Percentiles rank a stretch among this genome's conserved stretches.
These are phyloP conservation scores for Rhyacichthys aspro DNA, from an alignment of 2,797 vertebrate genomes.

Conservation along the genomic window DNA sequence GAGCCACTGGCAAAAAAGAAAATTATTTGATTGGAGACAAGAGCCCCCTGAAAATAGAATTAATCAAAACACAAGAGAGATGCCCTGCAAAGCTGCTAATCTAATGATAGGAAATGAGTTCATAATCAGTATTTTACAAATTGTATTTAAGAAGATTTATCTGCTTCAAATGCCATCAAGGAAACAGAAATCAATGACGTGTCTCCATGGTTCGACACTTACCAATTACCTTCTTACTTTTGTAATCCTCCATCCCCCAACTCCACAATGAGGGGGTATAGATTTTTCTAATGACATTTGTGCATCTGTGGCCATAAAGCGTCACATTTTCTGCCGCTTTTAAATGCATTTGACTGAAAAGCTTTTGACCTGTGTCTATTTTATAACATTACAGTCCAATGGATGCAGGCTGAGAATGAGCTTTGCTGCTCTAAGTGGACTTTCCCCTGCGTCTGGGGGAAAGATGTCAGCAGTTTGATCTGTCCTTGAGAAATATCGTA, in stretches of 20 bases:
- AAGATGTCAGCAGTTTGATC: constrained; percentile 17
- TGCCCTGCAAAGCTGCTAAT: constrained; percentile 30
- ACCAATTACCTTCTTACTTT: constrained; percentile 19
- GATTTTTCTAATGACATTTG: constrained; percentile 6
- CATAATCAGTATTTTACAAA: constrained; percentile 58
- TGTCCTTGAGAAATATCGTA: constrained; percentile 8
- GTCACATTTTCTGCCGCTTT: neutral
- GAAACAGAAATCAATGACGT: constrained; percentile 36
- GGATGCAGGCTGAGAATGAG: neutral
- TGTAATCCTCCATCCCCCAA: constrained; percentile 6
- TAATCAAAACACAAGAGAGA: constrained; percentile 42
- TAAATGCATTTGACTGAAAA: neutral
- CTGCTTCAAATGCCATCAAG: constrained; percentile 48
- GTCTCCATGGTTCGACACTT: constrained; percentile 7
- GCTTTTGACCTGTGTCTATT: constrained; percentile 3
- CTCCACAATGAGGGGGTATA: constrained; percentile 8
- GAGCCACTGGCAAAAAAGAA: constrained; percentile 25
- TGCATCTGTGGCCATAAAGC: neutral
- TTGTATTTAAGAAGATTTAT: constrained; percentile 34
- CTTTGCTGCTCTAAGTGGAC: neutral
- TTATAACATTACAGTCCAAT: constrained; percentile 2
- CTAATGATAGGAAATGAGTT: constrained; percentile 61
- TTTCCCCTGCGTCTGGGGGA: constrained; percentile 9
- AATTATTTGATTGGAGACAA: constrained; percentile 61
- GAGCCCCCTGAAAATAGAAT: constrained; percentile 41